Conservation (phyloP, 2,888 invertebrate species). For the Drosophila mercatorum region DNA sequence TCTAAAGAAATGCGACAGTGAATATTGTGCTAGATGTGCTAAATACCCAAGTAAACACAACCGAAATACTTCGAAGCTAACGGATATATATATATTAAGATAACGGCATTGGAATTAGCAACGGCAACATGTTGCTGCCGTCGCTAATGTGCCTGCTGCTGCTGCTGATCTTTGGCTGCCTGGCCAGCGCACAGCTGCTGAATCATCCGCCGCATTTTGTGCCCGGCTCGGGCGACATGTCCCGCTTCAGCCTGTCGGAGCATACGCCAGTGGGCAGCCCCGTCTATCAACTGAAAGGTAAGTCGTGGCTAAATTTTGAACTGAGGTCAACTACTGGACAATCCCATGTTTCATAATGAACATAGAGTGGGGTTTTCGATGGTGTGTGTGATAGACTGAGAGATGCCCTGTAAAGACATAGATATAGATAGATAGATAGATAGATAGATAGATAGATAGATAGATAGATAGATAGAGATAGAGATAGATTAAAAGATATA, state of each 20-base stretch:
- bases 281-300: slow-evolving; percentile 90
- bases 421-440: no score
- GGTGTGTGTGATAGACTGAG: background rate
- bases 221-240: slow-evolving; percentile 91
- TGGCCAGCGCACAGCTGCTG: slow-evolving; percentile 85
- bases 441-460: no score
- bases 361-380: background rate
- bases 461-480: no score
- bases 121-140: slow-evolving; percentile 70
- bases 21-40: slow-evolving; percentile 60
- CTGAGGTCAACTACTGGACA: slow-evolving; percentile 40
- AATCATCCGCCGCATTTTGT: slow-evolving; percentile 91
- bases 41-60: slow-evolving; percentile 63
- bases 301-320: slow-evolving; percentile 43
- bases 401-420: background rate
- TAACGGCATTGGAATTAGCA: slow-evolving; percentile 72
- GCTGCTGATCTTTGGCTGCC: slow-evolving; percentile 31
- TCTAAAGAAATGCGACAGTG: slow-evolving; percentile 18
- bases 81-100: slow-evolving; percentile 51
- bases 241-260: slow-evolving; percentile 89
- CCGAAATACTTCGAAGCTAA: slow-evolving; percentile 48
- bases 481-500: no score
- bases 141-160: slow-evolving; percentile 44
- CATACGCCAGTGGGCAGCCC: slow-evolving; percentile 91
- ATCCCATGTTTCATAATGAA: slow-evolving; percentile 33